phyloP scores from a whole-genome alignment of 2,797 vertebrate genomes.

The Schizopygopsis malacanthus region DNA sequence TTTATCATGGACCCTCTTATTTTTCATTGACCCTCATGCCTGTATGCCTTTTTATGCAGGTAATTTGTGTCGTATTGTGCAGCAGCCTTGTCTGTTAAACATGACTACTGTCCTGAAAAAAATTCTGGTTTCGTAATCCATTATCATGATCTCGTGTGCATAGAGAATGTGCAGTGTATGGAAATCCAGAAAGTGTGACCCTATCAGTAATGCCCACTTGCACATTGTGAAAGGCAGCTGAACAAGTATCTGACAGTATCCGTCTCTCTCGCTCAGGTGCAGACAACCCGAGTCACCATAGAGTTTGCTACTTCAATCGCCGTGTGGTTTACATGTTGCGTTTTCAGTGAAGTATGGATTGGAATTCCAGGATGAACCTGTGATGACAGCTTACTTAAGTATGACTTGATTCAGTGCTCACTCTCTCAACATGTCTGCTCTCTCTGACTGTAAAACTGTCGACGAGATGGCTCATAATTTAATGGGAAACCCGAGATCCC shows the following conservation, averaged over 20 bases:
- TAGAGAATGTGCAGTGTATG: constrained; percentile 31
- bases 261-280: neutral
- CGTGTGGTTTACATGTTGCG: neutral
- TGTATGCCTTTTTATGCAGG: neutral
- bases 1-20: neutral
- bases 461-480: constrained; percentile 10
- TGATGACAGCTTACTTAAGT: constrained; percentile 23
- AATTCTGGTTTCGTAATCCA: constrained; percentile 26
- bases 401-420: constrained; percentile 14
- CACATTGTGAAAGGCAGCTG: constrained; percentile 29
- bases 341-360: neutral
- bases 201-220: constrained; percentile 15
- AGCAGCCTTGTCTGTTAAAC: constrained; percentile 8
- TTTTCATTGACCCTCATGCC: neutral
- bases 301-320: neutral
- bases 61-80: neutral
- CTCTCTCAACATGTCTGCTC: neutral
- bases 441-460: constrained; percentile 31
- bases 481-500: constrained; percentile 30
- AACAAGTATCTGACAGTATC: neutral
- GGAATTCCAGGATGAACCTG: constrained; percentile 5
- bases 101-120: constrained; percentile 40
- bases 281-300: neutral
- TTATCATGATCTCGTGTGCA: neutral
- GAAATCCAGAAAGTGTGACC: neutral